Evolutionary conservation across 2,113 vertebrate genomes (phyloP).

Genomic region (Nycticebus coucang): DNA sequence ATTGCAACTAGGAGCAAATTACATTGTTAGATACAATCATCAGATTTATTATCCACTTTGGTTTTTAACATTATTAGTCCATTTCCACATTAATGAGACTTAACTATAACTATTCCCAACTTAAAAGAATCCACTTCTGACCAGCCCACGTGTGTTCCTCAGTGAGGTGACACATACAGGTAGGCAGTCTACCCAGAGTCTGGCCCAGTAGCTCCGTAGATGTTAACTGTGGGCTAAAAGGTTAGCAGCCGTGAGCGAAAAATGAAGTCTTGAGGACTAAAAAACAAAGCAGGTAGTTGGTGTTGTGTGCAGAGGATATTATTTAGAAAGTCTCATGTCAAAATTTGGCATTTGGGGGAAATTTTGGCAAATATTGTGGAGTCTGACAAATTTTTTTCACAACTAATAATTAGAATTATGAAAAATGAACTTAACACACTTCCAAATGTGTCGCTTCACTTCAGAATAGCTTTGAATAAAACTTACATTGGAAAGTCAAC

Average conservation of each 20-base stretch:
- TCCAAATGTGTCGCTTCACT: neutral
- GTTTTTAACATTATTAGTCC: constrained; percentile 32
- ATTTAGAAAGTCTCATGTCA: neutral
- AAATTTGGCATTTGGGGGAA: neutral
- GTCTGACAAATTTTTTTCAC: neutral
- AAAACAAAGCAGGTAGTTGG: neutral
- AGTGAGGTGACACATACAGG: neutral
- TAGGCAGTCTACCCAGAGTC: neutral
- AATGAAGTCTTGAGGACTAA: neutral
- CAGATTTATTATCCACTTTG: constrained; percentile 30
- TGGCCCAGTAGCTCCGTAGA: neutral
- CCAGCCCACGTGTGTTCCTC: neutral
- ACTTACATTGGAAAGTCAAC: neutral
- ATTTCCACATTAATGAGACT: constrained; percentile 35
- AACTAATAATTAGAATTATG: neutral
- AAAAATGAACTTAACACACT: neutral
- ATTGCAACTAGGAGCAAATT: constrained; percentile 38
- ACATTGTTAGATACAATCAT: neutral
- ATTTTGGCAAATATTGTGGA: neutral
- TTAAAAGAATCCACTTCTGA: constrained; percentile 66
- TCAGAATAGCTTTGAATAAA: neutral
- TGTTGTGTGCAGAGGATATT: neutral
- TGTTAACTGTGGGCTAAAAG: neutral
- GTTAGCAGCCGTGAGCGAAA: neutral
- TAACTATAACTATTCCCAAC: constrained; percentile 48